Base-by-base conservation (phyloP, 2,113 vertebrate genomes). In the Ariopsis seemanni region DNA sequence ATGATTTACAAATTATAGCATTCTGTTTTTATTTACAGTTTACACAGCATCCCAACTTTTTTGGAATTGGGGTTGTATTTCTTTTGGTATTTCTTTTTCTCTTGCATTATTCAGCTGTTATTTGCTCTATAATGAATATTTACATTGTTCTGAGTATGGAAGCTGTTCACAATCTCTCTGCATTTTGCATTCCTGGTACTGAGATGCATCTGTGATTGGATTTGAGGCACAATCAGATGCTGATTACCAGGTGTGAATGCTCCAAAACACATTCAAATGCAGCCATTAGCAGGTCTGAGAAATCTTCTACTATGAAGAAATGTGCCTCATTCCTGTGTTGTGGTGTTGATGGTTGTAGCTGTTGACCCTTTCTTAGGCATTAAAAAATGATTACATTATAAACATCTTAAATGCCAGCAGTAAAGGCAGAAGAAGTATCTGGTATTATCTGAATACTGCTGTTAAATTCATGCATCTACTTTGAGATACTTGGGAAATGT, bases 241-340 rank as follows among this genome's bases (percentile, higher is more conserved):
- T 82, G 22, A 87, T 82, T 34, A 55, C 86, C 86, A 87, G 79
- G 67, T 87, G 86, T 7, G 71, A 87, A 87, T 72, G 17, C 55
- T 87, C 20, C 18, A 69, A 80, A 86, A 80, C 52, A 67, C 62
- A 86, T 86, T 86, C 42, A 80, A 86, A 86, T 86, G 20, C 27
- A 53, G 27, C 72, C 75, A 69, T 67, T 69, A 86, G 25, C 85
- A 86, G 85, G 74, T 85, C 58, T 52, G 58, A 75, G 17, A 52
- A 63, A 77, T 85, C 72, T 63, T 63, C 55, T 85, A 22, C 25
- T 60, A 7, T 77, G 48, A 3, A 42, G 77, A 27, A 87, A 58
- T 82, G 58, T 58, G 65, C 79, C 9, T 52, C 48, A 48, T 87
- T 58, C 42, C 22, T 74, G 34, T 53, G 34, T 9, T 62, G 30